Conservation (phyloP, 2,888 invertebrate genomes). For the Drosophila gaucha region DNA sequence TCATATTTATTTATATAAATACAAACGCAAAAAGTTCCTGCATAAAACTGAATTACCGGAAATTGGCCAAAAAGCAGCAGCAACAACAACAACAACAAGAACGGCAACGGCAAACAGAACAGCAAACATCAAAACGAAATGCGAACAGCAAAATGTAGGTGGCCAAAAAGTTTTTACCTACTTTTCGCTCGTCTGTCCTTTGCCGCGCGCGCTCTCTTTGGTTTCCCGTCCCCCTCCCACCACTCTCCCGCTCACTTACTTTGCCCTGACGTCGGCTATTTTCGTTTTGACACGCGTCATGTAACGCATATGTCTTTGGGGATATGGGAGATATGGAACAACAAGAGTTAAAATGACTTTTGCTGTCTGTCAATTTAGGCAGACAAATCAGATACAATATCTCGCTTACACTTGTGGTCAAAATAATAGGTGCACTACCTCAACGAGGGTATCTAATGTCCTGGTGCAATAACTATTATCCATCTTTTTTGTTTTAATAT, state of each 20-base stretch:
- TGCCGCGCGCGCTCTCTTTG: background rate
- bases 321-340: background rate
- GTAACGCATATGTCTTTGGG: background rate
- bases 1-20: constrained; percentile 77
- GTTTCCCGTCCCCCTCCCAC: background rate
- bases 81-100: constrained; percentile 37
- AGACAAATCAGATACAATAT: background rate
- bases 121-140: constrained; percentile 36
- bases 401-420: background rate
- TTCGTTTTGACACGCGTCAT: background rate
- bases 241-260: background rate
- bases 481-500: constrained; percentile 1
- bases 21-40: constrained; percentile 77
- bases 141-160: constrained; percentile 54
- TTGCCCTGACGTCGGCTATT: background rate
- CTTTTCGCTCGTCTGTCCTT: constrained; percentile 39
- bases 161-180: constrained; percentile 74
- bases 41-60: constrained; percentile 82
- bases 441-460: background rate
- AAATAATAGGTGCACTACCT: background rate
- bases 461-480: too few relatives aligned
- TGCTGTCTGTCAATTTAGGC: background rate
- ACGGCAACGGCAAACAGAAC: background rate
- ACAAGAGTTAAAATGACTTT: background rate
- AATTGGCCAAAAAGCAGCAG: constrained; percentile 74